Evolutionary conservation across 2,888 invertebrate genomes (phyloP).

Genomic region (Syritta pipiens): DNA sequence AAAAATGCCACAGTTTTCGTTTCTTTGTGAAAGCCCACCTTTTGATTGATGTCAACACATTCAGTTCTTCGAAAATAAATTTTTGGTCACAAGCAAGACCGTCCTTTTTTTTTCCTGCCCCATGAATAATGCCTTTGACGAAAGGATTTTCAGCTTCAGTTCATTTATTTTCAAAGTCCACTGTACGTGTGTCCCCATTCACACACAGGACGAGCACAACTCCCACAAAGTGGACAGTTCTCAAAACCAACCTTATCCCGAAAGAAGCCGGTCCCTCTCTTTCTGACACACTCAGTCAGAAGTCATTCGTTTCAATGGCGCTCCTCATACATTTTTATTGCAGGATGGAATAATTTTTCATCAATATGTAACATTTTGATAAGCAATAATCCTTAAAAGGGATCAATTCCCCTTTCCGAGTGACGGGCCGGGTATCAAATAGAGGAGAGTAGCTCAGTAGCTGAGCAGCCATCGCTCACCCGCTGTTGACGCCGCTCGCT

Average conservation of each 20-base stretch:
- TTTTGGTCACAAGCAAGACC: no score
- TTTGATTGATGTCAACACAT: no score
- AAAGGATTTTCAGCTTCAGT: conserved; percentile 66
- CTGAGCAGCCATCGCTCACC: background rate
- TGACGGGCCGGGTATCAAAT: conserved; percentile 13
- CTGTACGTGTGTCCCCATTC: no score
- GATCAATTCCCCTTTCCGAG: conserved; percentile 60
- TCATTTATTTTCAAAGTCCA: no score
- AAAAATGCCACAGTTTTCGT: no score
- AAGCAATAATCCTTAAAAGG: conserved; percentile 71
- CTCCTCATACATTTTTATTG: conserved; percentile 71
- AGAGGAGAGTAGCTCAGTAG: no score
- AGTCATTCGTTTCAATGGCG: conserved; percentile 59
- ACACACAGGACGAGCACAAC: no score
- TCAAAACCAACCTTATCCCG: background rate
- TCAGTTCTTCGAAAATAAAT: no score
- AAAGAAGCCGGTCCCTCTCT: background rate
- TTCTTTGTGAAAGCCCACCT: no score
- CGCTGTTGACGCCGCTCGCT: conserved; percentile 13
- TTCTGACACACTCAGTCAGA: conserved; percentile 21
- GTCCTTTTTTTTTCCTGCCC: no score
- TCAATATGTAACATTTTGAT: conserved; percentile 71
- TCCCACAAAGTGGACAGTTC: background rate
- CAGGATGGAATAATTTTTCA: conserved; percentile 70
- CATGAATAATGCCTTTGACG: conserved; percentile 67